These are phyloP conservation scores for Henicopernis longicauda DNA, from an alignment of 2,113 vertebrate genomes.

Conservation along the genomic window DNA sequence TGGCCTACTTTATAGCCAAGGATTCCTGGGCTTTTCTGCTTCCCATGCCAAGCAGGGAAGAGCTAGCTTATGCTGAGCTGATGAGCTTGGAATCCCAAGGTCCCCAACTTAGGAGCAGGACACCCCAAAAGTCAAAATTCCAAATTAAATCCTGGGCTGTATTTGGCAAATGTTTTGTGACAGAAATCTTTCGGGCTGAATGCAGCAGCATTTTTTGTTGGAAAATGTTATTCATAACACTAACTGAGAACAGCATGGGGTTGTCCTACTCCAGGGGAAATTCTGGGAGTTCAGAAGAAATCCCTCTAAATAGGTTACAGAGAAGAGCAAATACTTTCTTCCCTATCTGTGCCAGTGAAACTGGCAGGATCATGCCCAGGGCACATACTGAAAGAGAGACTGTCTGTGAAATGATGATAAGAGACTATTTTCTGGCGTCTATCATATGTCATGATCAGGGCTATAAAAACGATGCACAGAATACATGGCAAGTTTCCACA, in stretches of 20 bases:
- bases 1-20: background rate
- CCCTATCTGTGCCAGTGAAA: background rate
- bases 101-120: background rate
- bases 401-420: constrained; percentile 29
- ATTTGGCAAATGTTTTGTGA: background rate
- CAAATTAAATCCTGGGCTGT: background rate
- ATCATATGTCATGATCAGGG: constrained; percentile 33
- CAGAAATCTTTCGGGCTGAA: background rate
- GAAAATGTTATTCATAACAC: constrained; percentile 8
- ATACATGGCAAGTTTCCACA: background rate
- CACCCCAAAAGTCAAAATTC: background rate
- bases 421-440: background rate
- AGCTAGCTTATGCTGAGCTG: background rate
- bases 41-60: background rate
- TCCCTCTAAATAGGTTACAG: constrained; percentile 30
- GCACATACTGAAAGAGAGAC: background rate
- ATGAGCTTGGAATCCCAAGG: background rate
- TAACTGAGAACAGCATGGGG: constrained; percentile 22
- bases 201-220: background rate
- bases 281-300: constrained; percentile 43
- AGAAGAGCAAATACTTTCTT: constrained; percentile 24
- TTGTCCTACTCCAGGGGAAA: constrained; percentile 40
- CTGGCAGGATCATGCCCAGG: constrained; percentile 1
- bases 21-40: background rate
- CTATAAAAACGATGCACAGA: background rate